phyloP scores from a whole-genome alignment of 2,113 vertebrate species.

The Sialia sialis region DNA sequence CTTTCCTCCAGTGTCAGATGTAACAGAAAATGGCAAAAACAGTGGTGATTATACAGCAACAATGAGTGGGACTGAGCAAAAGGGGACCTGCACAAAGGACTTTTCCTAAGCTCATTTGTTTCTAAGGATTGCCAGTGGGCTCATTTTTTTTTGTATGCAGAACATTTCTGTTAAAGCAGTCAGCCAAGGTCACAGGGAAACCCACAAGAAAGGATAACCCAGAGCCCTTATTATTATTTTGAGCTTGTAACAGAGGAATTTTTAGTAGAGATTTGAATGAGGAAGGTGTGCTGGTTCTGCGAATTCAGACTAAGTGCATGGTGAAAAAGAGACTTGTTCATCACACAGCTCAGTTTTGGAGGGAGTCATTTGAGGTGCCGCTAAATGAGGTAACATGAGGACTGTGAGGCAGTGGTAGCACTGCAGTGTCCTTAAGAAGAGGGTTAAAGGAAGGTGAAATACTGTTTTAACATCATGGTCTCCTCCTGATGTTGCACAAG shows the following conservation, averaged over 20 bases:
- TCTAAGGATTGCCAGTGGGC: neutral
- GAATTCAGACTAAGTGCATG: neutral
- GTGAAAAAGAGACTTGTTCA: neutral
- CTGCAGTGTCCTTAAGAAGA: slow-evolving; percentile 45
- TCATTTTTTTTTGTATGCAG: neutral
- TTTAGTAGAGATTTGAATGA: neutral
- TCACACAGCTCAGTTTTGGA: neutral
- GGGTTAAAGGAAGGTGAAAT: slow-evolving; percentile 45
- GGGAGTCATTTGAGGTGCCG: neutral
- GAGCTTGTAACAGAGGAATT: neutral
- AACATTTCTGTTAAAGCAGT: neutral
- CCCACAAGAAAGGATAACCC: slow-evolving; percentile 10
- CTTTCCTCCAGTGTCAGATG: neutral
- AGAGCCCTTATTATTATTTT: slow-evolving; percentile 27
- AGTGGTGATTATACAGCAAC: neutral
- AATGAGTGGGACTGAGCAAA: neutral
- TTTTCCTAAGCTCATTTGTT: slow-evolving; percentile 1
- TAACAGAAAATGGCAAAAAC: neutral
- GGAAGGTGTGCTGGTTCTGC: neutral
- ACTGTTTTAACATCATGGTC: neutral
- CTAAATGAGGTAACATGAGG: neutral
- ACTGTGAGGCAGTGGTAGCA: neutral
- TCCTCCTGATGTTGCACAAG: neutral
- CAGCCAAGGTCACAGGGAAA: slow-evolving; percentile 42
- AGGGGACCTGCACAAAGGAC: neutral